Percentiles rank a stretch among this genome's conserved stretches.
Conservation (phyloP, 1,140 invertebrate genomes). For the Whitmania pigra region DNA sequence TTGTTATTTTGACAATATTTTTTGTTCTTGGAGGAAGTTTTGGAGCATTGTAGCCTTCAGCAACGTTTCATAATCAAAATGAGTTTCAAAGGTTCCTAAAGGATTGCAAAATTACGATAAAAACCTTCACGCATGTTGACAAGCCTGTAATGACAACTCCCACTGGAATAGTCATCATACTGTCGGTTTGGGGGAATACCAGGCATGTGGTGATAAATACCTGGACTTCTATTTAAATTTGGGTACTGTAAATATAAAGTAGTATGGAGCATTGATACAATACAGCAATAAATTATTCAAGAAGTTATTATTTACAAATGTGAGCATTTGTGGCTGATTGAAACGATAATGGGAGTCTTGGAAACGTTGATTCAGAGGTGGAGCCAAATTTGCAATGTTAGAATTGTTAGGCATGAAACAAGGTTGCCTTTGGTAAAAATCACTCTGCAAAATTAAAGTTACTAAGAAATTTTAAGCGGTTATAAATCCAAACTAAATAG, state of each 20-base stretch:
- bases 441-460: too few relatives aligned
- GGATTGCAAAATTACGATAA: too few relatives aligned
- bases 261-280: not conserved
- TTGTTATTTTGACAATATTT: slow-evolving; percentile 10
- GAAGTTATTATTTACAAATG: not conserved
- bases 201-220: not conserved
- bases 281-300: not conserved
- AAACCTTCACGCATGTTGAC: slow-evolving; percentile 9
- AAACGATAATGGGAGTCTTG: not conserved
- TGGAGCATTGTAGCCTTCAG: too few relatives aligned
- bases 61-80: too few relatives aligned
- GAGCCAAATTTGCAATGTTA: too few relatives aligned
- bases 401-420: too few relatives aligned
- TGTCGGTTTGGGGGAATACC: not conserved
- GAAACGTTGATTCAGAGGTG: too few relatives aligned
- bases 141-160: not conserved
- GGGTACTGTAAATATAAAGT: not conserved
- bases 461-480: too few relatives aligned
- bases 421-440: too few relatives aligned
- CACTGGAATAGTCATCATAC: not conserved
- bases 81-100: too few relatives aligned
- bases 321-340: not conserved
- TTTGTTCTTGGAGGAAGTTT: not conserved
- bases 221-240: slow-evolving; percentile 8
- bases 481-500: too few relatives aligned